Conservation (phyloP, 2,113 vertebrate genomes). For the Eleginops maclovinus region DNA sequence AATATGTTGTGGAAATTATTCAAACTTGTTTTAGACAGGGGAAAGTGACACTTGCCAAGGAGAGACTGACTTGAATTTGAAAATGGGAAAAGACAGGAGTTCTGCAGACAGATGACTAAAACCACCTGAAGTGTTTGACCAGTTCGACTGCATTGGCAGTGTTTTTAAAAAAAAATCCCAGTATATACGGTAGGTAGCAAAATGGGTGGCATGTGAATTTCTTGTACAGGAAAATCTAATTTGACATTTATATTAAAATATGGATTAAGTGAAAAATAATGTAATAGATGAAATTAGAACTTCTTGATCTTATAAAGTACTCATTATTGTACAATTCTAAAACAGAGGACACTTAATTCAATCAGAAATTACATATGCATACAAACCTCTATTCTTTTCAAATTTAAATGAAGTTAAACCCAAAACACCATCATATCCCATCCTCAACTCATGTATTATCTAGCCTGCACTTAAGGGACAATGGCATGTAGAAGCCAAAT, state of each 20-base stretch:
- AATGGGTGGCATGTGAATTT: not conserved
- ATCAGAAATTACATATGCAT: not conserved
- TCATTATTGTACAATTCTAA: not conserved
- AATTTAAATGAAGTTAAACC: not conserved
- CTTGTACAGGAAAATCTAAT: not conserved
- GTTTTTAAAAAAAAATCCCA: not conserved
- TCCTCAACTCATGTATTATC: not conserved
- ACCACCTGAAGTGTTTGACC: slow-evolving; percentile 11
- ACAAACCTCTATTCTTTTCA: not conserved
- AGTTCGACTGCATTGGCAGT: not conserved
- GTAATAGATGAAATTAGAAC: too few species aligned
- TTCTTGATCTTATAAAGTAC: not conserved
- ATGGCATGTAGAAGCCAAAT: not conserved
- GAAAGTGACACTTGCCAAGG: slow-evolving; percentile 68
- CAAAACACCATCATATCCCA: not conserved
- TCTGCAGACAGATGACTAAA: slow-evolving; percentile 40
- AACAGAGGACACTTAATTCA: not conserved
- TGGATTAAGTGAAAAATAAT: too few species aligned
- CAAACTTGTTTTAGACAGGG: slow-evolving; percentile 71
- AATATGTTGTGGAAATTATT: slow-evolving; percentile 83
- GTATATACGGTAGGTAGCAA: not conserved
- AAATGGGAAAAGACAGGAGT: slow-evolving; percentile 47
- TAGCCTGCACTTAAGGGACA: not conserved
- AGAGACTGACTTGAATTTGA: slow-evolving; percentile 47
- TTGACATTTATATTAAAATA: too few species aligned